Percentiles rank a stretch among this genome's conserved stretches.
Evolutionary conservation across 1,140 invertebrate genomes (phyloP).

Genomic region (Listronotus oregonensis): DNA sequence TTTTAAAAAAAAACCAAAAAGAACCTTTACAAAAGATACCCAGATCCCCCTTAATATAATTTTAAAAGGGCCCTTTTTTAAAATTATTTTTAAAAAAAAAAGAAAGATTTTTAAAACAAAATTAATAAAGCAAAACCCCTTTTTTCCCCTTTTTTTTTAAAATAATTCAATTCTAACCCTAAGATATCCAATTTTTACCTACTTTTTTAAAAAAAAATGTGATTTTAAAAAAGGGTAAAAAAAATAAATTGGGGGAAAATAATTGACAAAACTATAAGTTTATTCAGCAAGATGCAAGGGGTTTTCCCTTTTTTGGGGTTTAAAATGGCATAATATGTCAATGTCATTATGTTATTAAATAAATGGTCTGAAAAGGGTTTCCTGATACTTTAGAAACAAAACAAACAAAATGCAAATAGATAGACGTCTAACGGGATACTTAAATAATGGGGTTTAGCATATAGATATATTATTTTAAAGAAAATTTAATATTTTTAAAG

Average conservation of each 20-base stretch:
- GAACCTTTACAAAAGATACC: not conserved
- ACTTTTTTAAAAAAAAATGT: not conserved
- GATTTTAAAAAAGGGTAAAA: not conserved
- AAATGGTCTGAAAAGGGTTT: constrained; percentile 26
- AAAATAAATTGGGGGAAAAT: constrained; percentile 27
- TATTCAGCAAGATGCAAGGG: not conserved
- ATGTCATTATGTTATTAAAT: constrained; percentile 21
- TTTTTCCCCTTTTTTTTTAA: too few species aligned
- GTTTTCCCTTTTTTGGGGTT: too few species aligned
- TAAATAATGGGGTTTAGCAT: not conserved
- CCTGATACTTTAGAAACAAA: constrained; percentile 28
- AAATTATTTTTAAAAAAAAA: not conserved
- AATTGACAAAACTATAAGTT: constrained; percentile 25
- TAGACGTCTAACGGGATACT: constrained; percentile 13
- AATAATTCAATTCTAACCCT: not conserved
- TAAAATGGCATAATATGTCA: constrained; percentile 28
- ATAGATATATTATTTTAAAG: too few species aligned
- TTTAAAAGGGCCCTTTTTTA: constrained; percentile 7
- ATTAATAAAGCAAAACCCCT: constrained; percentile 13
- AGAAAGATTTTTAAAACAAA: not conserved
- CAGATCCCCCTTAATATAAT: constrained; percentile 5
- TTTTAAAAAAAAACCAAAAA: not conserved
- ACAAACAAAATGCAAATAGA: constrained; percentile 31
- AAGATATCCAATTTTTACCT: not conserved
- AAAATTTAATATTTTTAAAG: too few species aligned